Evolutionary conservation across 2,113 vertebrate species (phyloP).

Genomic region (Meriones unguiculatus): DNA sequence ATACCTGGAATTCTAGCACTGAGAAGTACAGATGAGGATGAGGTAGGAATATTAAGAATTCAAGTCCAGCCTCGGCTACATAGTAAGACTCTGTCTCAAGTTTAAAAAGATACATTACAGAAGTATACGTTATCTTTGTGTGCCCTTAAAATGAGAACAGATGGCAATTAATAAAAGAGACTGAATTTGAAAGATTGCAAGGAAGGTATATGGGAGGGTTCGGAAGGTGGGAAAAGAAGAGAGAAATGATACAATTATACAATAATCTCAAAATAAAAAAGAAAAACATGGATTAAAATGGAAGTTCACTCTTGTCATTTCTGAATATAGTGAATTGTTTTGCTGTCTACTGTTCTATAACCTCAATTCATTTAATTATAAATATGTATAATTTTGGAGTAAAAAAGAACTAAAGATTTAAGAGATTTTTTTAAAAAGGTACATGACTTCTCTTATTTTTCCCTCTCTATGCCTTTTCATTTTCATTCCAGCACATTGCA

Average conservation of each 20-base stretch:
- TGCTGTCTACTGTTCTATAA: not conserved
- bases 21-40: no score
- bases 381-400: slow-evolving; percentile 17
- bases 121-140: not conserved
- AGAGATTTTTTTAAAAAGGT: no score
- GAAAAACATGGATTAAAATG: not conserved
- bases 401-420: not conserved
- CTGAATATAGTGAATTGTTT: slow-evolving; percentile 2
- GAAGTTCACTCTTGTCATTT: not conserved
- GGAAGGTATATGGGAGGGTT: not conserved
- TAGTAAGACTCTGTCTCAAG: not conserved
- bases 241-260: not conserved
- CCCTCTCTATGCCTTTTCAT: not conserved
- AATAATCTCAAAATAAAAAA: not conserved
- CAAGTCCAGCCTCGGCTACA: not conserved
- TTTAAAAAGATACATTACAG: not conserved
- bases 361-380: not conserved
- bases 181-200: not conserved
- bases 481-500: not conserved
- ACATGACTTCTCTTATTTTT: not conserved
- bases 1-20: not conserved
- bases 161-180: not conserved
- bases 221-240: not conserved
- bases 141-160: not conserved
- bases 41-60: not conserved